Percentiles rank a stretch among this genome's conserved stretches.
These are phyloP conservation scores for Cyclargus thomasi DNA, from an alignment of 1,140 invertebrate genomes.

Conservation along the genomic window DNA sequence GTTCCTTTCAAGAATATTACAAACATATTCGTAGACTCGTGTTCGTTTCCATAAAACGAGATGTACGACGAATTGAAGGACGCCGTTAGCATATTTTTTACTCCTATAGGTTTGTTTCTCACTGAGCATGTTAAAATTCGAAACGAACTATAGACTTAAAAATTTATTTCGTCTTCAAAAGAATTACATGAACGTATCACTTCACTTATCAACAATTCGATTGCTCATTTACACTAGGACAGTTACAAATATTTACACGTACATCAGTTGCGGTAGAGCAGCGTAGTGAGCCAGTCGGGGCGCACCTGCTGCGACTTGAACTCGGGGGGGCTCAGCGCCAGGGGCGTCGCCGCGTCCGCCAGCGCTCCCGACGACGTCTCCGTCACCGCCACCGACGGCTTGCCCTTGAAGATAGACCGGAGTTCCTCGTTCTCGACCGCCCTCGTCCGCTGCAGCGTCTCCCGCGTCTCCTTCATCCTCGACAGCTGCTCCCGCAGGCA, in stretches of 20 bases:
- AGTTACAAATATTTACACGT: constrained; percentile 57
- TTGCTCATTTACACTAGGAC: constrained; percentile 59
- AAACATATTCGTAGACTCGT: not conserved
- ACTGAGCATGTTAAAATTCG: not conserved
- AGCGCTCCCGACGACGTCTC: constrained; percentile 63
- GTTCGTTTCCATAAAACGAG: not conserved
- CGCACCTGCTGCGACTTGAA: constrained; percentile 72
- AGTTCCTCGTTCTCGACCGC: constrained; percentile 67
- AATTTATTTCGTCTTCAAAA: constrained; percentile 70
- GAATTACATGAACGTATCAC: constrained; percentile 55
- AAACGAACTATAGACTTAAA: constrained; percentile 31
- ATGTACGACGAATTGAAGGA: not conserved
- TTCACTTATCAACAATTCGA: constrained; percentile 63
- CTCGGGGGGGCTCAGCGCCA: constrained; percentile 70
- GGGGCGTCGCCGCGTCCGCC: constrained; percentile 67
- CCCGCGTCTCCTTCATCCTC: constrained; percentile 85
- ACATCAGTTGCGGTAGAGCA: constrained; percentile 63
- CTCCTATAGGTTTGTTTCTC: not conserved
- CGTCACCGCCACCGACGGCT: constrained; percentile 74
- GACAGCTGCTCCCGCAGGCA: constrained; percentile 83
- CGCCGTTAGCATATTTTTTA: not conserved
- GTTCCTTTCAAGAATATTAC: constrained; percentile 1
- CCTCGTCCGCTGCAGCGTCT: constrained; percentile 77
- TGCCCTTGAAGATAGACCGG: constrained; percentile 75
- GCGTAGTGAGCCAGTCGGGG: constrained; percentile 69